Base-by-base conservation (phyloP, 2,888 invertebrate genomes). In the Acrobasis suavella region DNA sequence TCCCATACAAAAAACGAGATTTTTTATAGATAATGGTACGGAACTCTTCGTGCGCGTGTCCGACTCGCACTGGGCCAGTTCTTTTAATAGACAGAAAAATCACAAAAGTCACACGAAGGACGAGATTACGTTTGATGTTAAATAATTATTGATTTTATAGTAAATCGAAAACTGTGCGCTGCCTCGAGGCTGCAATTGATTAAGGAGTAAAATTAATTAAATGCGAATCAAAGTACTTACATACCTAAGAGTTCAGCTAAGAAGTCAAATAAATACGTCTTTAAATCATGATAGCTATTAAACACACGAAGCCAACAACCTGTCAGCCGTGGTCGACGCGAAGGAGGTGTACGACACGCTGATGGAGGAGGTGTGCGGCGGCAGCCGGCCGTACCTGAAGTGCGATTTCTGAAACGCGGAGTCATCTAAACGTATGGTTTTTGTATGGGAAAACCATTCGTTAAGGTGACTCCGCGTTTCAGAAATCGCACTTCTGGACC, bases 241-340 rank as follows among this genome's bases (percentile, higher is more conserved):
- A 22, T 22, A 22, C 42, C 22, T 22, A 9, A 7, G 12, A 16
- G 38, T 8, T 50, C 16, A 15, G 42, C 17, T 9, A 39, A 51
- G 50, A 58, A 62, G 37, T 17, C n/a, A 42, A 50, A 55, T 62
- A 56, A 50, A 54, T 58, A 8, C 32, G 42, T n/a, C 17, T 37
- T 50, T 12, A 51, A 56, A 22, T 22, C 22, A 22, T 22, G 22
- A 22, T 22, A 22, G 22, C 22, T 22, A n/a, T n/a, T n/a, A n/a
- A n/a, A n/a, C n/a, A n/a, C n/a, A n/a, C n/a, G 99, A 99, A 92
- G 99, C 99, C 1, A 99, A 99, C 88, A 99, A 99, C 89, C 92
- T 99, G 67, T 96, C 98, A 37, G 99, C 99, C 1, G 97, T 98
- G 32, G 97, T 98, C 0, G 96, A 96, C 74, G 98, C 99, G 9